phyloP scores from a whole-genome alignment of 2,888 invertebrate species.

The Pollenia amentaria region DNA sequence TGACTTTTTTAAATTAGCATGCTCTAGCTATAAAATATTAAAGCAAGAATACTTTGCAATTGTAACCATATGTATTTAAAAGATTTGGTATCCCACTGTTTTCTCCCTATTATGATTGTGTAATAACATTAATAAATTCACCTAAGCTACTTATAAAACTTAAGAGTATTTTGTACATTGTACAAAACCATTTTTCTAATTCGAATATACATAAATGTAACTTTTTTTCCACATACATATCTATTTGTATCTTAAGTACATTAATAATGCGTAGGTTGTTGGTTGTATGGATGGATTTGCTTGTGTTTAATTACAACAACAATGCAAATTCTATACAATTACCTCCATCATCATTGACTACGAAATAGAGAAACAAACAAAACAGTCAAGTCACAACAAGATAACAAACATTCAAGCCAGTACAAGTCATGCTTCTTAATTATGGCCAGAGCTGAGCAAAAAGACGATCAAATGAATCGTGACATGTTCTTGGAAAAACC shows the following conservation, averaged over 20 bases:
- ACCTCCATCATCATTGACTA: conserved; percentile 60
- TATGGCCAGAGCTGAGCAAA: conserved; percentile 46
- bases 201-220: no score
- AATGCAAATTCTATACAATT: conserved; percentile 31
- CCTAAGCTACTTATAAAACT: conserved; percentile 1
- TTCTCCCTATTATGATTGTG: not conserved
- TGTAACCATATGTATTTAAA: no score
- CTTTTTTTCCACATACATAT: conserved; percentile 21
- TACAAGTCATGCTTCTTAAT: conserved; percentile 66
- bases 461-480: conserved; percentile 64
- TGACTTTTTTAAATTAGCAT: no score
- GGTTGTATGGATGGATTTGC: not conserved
- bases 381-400: conserved; percentile 42
- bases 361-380: not conserved
- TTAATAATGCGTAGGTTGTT: conserved; percentile 66
- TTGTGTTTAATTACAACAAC: conserved; percentile 45
- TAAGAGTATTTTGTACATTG: conserved; percentile 4
- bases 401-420: conserved; percentile 35
- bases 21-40: no score
- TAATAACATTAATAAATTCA: conserved; percentile 8
- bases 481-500: conserved; percentile 72
- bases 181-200: not conserved
- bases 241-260: not conserved
- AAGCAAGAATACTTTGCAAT: no score
- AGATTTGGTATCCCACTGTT: not conserved